A percentile compares a stretch with the other conserved stretches of the same genome.
phyloP scores from a whole-genome alignment of 2,888 invertebrate genomes.

The Troides oblongomaculatus region DNA sequence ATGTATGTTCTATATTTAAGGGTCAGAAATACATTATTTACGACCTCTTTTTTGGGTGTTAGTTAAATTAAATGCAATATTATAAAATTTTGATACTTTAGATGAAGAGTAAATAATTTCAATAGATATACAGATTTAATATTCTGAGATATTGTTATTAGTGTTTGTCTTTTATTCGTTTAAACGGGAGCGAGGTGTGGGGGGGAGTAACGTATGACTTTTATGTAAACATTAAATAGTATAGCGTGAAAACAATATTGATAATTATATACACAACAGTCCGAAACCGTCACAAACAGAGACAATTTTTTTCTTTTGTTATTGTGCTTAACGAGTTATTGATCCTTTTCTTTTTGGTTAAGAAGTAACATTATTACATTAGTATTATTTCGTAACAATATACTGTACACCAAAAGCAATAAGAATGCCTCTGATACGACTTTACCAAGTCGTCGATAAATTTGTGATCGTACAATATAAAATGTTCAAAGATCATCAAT shows the following conservation, averaged over 20 bases:
- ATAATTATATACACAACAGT: conserved; percentile 5
- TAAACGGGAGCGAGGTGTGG: neutral
- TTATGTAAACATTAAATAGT: conserved; percentile 17
- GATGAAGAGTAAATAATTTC: conserved; percentile 44
- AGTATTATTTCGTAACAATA: conserved; percentile 34
- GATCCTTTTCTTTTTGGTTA: neutral
- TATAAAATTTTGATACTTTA: conserved; percentile 64
- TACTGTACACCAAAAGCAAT: conserved; percentile 48
- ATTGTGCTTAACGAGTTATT: conserved; percentile 32
- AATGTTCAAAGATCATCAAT: conserved; percentile 33
- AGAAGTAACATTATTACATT: conserved; percentile 7
- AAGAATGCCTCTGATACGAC: conserved; percentile 50
- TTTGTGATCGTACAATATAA: conserved; percentile 36
- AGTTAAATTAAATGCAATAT: conserved; percentile 37
- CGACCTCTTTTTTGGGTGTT: conserved; percentile 41
- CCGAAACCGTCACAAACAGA: neutral
- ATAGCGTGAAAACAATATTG: conserved; percentile 23
- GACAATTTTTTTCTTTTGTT: neutral
- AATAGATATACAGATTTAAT: conserved; percentile 42
- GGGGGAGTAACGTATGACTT: neutral
- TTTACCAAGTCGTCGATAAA: conserved; percentile 36
- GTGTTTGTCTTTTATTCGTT: conserved; percentile 10
- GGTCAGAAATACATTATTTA: conserved; percentile 44
- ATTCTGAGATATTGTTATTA: conserved; percentile 30
- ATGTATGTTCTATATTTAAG: conserved; percentile 44